These are phyloP conservation scores for Pseudanteris insignis DNA, from an alignment of 2,888 invertebrate genomes.

Conservation along the genomic window DNA sequence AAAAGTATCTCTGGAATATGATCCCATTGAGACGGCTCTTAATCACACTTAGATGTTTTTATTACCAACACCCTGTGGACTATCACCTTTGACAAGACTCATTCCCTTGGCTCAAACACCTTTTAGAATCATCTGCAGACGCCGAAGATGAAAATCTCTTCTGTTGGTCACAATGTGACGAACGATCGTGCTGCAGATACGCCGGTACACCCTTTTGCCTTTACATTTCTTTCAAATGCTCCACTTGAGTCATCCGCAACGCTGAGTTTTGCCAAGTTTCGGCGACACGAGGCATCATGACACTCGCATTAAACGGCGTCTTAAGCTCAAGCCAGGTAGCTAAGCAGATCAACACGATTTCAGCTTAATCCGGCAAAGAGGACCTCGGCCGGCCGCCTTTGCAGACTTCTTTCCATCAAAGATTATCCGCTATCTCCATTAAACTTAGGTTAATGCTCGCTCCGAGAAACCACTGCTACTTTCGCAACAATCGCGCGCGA, in stretches of 20 bases:
- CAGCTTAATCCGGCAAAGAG: slow-evolving; percentile 65
- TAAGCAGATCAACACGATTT: slow-evolving; percentile 60
- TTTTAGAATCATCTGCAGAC: slow-evolving; percentile 18
- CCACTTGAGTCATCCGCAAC: slow-evolving; percentile 40
- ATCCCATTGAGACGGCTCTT: no score
- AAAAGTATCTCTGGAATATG: no score
- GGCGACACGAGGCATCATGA: slow-evolving; percentile 53
- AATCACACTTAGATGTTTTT: no score
- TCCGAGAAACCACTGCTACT: slow-evolving; percentile 49
- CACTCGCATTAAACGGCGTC: slow-evolving; percentile 51
- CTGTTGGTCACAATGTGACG: slow-evolving; percentile 38
- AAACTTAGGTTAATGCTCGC: slow-evolving; percentile 65
- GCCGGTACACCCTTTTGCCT: slow-evolving; percentile 32
- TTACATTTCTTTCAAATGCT: slow-evolving; percentile 34
- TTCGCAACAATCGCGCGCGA: slow-evolving; percentile 26
- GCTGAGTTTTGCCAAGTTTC: slow-evolving; percentile 41
- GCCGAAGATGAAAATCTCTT: slow-evolving; percentile 29
- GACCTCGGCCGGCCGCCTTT: slow-evolving; percentile 59
- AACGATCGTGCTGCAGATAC: slow-evolving; percentile 46
- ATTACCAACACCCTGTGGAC: slow-evolving; percentile 15
- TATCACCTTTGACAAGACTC: slow-evolving; percentile 15
- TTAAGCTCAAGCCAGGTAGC: slow-evolving; percentile 48
- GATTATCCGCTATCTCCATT: slow-evolving; percentile 66
- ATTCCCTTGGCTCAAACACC: slow-evolving; percentile 4
- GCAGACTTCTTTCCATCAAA: slow-evolving; percentile 29